A percentile compares a stretch with the other conserved stretches of the same genome.
Conservation (phyloP, 2,113 vertebrate genomes). For the Microtus richardsoni region DNA sequence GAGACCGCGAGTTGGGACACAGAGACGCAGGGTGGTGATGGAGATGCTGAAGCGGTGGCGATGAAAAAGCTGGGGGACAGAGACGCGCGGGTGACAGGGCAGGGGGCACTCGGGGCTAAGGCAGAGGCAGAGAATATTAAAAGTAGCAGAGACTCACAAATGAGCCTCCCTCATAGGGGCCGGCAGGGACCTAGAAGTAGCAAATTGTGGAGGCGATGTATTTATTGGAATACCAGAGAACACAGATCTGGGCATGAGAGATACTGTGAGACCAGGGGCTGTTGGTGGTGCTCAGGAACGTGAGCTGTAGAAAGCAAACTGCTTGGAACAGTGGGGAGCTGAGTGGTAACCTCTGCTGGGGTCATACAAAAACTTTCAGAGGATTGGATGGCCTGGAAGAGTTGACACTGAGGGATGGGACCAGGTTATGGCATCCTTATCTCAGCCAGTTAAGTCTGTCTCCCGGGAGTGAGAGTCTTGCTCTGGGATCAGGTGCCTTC, state of each 20-base stretch:
- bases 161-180: neutral
- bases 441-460: neutral
- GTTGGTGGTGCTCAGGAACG: neutral
- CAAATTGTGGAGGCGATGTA: too few species aligned
- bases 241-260: neutral
- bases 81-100: neutral
- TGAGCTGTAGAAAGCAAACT: too few species aligned
- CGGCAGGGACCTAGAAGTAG: too few species aligned
- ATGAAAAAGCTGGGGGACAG: neutral
- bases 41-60: neutral
- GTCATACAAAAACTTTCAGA: neutral
- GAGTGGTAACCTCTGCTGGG: neutral
- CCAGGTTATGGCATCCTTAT: too few species aligned
- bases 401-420: too few species aligned
- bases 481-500: neutral
- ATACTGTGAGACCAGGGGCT: too few species aligned
- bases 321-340: fast-evolving
- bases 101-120: too few species aligned
- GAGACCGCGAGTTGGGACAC: neutral
- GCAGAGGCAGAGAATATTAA: neutral
- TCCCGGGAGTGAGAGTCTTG: neutral
- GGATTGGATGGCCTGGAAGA: neutral
- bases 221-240: neutral
- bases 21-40: neutral
- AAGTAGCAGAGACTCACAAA: neutral